phyloP scores from a whole-genome alignment of 2,888 invertebrate genomes.

The Nudaria mundana region DNA sequence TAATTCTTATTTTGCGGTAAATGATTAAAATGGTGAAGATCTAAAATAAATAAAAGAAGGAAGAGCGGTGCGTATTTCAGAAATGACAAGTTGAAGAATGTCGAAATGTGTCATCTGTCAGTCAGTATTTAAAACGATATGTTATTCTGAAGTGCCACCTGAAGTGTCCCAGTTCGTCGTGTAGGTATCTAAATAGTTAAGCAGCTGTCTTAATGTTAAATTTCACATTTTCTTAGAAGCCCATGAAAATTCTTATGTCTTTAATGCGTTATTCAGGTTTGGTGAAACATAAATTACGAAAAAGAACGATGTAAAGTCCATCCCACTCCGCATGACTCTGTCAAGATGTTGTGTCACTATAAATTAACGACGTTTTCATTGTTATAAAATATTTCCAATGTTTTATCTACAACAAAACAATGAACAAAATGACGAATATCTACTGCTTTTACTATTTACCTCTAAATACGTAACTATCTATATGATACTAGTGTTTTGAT shows the following conservation, averaged over 20 bases:
- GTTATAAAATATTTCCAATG: too few species aligned
- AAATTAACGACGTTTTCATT: conserved; percentile 26
- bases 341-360: conserved; percentile 19
- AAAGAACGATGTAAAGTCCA: conserved; percentile 28
- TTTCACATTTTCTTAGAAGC: conserved; percentile 58
- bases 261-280: conserved; percentile 39
- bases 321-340: conserved; percentile 23
- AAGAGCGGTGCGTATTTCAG: conserved; percentile 65
- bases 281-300: conserved; percentile 44
- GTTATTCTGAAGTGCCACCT: conserved; percentile 70
- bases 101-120: conserved; percentile 81
- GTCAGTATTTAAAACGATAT: conserved; percentile 79
- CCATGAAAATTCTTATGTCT: conserved; percentile 59
- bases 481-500: too few species aligned
- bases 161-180: conserved; percentile 54
- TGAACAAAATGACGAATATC: too few species aligned
- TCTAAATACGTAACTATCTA: too few species aligned
- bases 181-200: conserved; percentile 71
- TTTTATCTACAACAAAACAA: too few species aligned
- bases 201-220: conserved; percentile 66
- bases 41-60: conserved; percentile 67
- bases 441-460: too few species aligned
- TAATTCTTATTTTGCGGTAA: conserved; percentile 21
- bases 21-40: conserved; percentile 45
- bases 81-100: conserved; percentile 80